Base-by-base conservation (phyloP, 2,888 invertebrate species). In the Papilio demoleus region DNA sequence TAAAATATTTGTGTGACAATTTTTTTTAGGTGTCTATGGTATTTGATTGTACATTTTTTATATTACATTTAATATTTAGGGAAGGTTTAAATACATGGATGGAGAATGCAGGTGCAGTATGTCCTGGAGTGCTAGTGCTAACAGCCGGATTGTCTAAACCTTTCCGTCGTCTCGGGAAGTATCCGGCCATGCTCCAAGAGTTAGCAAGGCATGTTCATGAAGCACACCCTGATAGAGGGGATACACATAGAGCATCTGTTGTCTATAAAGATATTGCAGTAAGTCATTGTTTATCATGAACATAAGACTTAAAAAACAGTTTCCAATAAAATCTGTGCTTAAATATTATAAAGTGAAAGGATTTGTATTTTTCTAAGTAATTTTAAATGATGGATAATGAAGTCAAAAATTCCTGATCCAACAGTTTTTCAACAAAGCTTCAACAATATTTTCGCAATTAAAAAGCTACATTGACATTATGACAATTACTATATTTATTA, bases 251-350 rank as follows among this genome's bases (percentile, higher is more conserved):
- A 74, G 98, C 99, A 53, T 97, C 98, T 72, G 96, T 96, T 75
- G 97, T 99, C 42, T 99, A 97, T 85, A 97, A 98, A 86, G 99
- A 99, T 79, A 96, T 99, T 80, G 96, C 97, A 76, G 98, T 98
- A 90, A 94, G 95, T 69, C 14, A 19, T 11, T 24, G 11, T 34
- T 5, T 6, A 34, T n/a, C n/a, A n/a, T n/a, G n/a, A n/a, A n/a
- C n/a, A n/a, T n/a, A n/a, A n/a, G n/a, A n/a, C n/a, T n/a, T n/a
- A n/a, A n/a, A n/a, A n/a, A n/a, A n/a, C n/a, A n/a, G n/a, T n/a
- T n/a, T n/a, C n/a, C n/a, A n/a, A n/a, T n/a, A n/a, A n/a, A n/a
- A n/a, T n/a, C n/a, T n/a, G n/a, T n/a, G n/a, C n/a, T n/a, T n/a
- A n/a, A n/a, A n/a, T n/a, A n/a, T n/a, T n/a, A n/a, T n/a, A n/a